Evolutionary conservation across 2,113 vertebrate species (phyloP).

Genomic region (Callipepla californica): DNA sequence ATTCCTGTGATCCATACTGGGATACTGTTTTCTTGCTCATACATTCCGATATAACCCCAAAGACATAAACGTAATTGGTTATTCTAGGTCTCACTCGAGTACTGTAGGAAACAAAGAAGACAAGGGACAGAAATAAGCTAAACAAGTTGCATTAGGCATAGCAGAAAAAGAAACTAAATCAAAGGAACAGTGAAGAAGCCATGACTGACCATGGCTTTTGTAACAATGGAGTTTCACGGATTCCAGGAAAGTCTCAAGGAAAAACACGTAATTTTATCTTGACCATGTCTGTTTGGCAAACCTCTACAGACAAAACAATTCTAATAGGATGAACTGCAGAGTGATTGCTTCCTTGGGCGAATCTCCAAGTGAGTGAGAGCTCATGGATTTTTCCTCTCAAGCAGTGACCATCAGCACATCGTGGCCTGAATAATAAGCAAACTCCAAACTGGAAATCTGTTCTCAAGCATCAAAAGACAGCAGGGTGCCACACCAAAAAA

Average conservation of each 20-base stretch:
- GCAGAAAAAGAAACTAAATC: slow-evolving; percentile 13
- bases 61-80: not conserved
- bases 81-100: not conserved
- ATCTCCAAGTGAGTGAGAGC: slow-evolving; percentile 18
- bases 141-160: not conserved
- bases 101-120: not conserved
- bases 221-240: slow-evolving; percentile 2
- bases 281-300: slow-evolving; percentile 34
- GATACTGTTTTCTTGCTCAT: not conserved
- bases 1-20: not conserved
- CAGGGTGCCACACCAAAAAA: not conserved
- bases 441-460: not conserved
- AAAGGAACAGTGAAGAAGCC: slow-evolving; percentile 1
- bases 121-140: not conserved
- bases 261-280: slow-evolving; percentile 58
- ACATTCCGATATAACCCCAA: not conserved
- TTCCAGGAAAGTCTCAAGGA: slow-evolving; percentile 44
- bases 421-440: slow-evolving; percentile 48
- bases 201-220: not conserved
- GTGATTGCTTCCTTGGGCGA: slow-evolving; percentile 40
- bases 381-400: not conserved
- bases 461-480: not conserved
- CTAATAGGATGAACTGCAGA: slow-evolving; percentile 1
- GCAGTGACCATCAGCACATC: not conserved
- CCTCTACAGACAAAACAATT: slow-evolving; percentile 17